Evolutionary conservation across 1,140 invertebrate species (phyloP).

Genomic region (Campodea augens): DNA sequence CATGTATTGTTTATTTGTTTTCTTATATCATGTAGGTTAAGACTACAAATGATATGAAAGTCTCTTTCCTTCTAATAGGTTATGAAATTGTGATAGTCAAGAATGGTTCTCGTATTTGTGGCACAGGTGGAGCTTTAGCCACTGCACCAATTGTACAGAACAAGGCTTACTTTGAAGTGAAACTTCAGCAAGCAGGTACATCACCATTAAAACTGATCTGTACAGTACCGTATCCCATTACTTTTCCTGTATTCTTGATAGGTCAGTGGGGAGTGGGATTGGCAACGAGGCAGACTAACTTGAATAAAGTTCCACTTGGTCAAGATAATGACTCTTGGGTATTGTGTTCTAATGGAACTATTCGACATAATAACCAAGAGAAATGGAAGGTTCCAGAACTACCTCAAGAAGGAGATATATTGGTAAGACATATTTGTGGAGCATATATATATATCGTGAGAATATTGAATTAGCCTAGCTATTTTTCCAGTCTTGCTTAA

Average conservation of each 20-base stretch:
- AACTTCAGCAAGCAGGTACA: constrained; percentile 79
- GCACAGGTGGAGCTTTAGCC: constrained; percentile 78
- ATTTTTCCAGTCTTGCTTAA: no score
- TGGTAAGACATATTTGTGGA: constrained; percentile 35
- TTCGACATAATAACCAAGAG: constrained; percentile 65
- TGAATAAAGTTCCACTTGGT: constrained; percentile 67
- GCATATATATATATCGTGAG: background rate
- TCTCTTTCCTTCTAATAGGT: constrained; percentile 35
- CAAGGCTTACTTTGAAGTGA: constrained; percentile 98
- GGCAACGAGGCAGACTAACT: constrained; percentile 65
- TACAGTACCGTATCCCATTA: background rate
- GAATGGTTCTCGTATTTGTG: constrained; percentile 85
- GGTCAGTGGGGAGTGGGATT: constrained; percentile 83
- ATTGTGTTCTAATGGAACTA: constrained; percentile 66
- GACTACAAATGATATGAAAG: background rate
- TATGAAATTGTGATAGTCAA: constrained; percentile 97
- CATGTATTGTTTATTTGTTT: background rate
- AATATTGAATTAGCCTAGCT: no score
- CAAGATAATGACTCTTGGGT: constrained; percentile 83
- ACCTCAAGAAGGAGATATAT: constrained; percentile 80
- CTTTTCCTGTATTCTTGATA: constrained; percentile 15
- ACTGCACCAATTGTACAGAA: constrained; percentile 88
- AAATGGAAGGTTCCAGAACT: constrained; percentile 35
- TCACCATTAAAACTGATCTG: background rate
- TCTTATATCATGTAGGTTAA: background rate